Percentiles rank a stretch among this genome's conserved stretches.
Conservation (phyloP, 2,888 invertebrate species). For the Dendrolimus pini region DNA sequence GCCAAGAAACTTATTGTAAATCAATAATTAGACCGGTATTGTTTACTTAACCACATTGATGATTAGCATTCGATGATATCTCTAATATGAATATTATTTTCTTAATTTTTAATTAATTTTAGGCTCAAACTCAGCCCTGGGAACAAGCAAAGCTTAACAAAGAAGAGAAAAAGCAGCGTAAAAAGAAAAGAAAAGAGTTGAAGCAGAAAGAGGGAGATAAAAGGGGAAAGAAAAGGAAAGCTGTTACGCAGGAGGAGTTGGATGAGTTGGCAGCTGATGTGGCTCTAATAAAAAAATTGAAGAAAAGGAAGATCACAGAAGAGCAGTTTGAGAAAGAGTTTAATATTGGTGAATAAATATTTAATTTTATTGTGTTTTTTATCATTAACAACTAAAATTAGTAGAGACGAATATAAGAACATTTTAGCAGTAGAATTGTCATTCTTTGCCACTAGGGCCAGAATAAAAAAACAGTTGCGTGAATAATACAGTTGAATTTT, state of each 20-base stretch:
- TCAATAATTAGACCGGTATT: no score
- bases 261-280: constrained; percentile 88
- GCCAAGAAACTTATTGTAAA: no score
- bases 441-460: no score
- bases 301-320: constrained; percentile 85
- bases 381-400: background rate
- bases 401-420: no score
- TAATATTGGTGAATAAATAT: constrained; percentile 53
- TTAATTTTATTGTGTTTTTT: constrained; percentile 1
- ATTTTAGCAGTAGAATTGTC: no score
- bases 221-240: constrained; percentile 50
- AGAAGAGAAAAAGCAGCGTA: constrained; percentile 78
- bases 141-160: constrained; percentile 84
- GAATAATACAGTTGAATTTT: no score
- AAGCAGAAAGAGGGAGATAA: constrained; percentile 58
- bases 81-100: no score
- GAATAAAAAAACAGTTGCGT: no score
- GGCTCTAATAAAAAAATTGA: constrained; percentile 89
- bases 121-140: constrained; percentile 84
- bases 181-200: constrained; percentile 78
- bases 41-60: no score
- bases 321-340: constrained; percentile 81
- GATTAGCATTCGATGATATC: no score
- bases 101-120: constrained; percentile 3
- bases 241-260: constrained; percentile 83